Evolutionary conservation across 1,140 invertebrate species (phyloP).

Genomic region (Sitobion miscanthi): DNA sequence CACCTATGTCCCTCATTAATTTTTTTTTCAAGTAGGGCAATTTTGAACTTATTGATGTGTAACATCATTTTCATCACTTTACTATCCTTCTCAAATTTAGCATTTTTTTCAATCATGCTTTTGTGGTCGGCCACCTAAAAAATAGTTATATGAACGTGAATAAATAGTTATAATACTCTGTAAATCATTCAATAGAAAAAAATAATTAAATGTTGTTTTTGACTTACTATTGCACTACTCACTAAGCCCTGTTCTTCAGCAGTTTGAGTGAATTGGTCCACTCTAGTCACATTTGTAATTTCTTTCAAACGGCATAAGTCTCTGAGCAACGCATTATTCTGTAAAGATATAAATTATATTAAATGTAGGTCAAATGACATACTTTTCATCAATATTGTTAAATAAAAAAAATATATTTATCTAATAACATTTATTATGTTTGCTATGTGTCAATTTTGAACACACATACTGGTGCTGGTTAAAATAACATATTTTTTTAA

Average conservation of each 20-base stretch:
- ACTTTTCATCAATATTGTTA: background rate
- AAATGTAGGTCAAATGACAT: background rate
- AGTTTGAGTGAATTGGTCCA: conserved; percentile 41
- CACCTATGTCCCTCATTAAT: background rate
- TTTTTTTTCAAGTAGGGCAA: conserved; percentile 46
- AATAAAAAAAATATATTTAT: background rate
- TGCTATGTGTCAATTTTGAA: no score
- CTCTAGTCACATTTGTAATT: conserved; percentile 22
- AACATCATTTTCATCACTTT: conserved; percentile 43
- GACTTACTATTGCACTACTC: conserved; percentile 39
- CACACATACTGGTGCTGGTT: no score
- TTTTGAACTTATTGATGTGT: conserved; percentile 36
- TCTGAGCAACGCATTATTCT: conserved; percentile 41
- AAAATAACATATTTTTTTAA: no score
- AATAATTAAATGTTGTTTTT: background rate
- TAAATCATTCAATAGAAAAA: no score
- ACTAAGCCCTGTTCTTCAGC: conserved; percentile 46
- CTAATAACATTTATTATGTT: background rate
- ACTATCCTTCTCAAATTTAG: conserved; percentile 43
- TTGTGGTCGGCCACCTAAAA: conserved; percentile 34
- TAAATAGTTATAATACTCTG: no score
- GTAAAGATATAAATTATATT: background rate
- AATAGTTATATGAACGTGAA: background rate
- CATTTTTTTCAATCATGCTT: conserved; percentile 29
- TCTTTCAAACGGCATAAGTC: conserved; percentile 42